Conservation (phyloP, 2,113 vertebrate species). For the Dolichallabes microphthalmus region DNA sequence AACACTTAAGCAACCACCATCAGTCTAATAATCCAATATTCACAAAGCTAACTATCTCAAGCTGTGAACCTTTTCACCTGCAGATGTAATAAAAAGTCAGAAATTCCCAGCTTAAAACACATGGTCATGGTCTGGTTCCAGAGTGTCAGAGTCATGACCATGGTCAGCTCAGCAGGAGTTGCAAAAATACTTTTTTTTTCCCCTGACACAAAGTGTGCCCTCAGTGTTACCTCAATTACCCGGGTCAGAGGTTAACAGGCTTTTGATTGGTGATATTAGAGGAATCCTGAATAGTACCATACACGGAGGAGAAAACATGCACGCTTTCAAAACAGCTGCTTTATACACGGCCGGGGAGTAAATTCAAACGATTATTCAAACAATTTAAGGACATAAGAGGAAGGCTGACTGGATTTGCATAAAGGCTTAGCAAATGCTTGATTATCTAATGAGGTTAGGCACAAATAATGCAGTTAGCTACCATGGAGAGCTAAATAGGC, state of each 20-base stretch:
- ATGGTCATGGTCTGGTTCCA: background rate
- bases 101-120: background rate
- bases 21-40: background rate
- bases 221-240: background rate
- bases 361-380: slow-evolving; percentile 51
- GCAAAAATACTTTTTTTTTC: background rate
- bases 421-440: slow-evolving; percentile 28
- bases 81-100: background rate
- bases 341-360: slow-evolving; percentile 29
- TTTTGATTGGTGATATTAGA: slow-evolving; percentile 28
- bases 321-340: slow-evolving; percentile 43
- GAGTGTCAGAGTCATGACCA: background rate
- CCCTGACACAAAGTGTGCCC: slow-evolving; percentile 3
- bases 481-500: background rate
- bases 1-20: background rate
- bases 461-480: slow-evolving; percentile 6
- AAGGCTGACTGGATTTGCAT: slow-evolving; percentile 45
- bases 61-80: slow-evolving; percentile 30
- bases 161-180: background rate
- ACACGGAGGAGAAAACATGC: slow-evolving; percentile 12
- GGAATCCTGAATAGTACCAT: background rate
- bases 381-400: background rate
- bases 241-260: slow-evolving; percentile 40
- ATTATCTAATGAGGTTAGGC: slow-evolving; percentile 21
- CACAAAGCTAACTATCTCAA: slow-evolving; percentile 13